Percentiles rank a stretch among this genome's conserved stretches.
Conservation (phyloP, 2,797 vertebrate species). For the Sternarchorhynchus goeldii region DNA sequence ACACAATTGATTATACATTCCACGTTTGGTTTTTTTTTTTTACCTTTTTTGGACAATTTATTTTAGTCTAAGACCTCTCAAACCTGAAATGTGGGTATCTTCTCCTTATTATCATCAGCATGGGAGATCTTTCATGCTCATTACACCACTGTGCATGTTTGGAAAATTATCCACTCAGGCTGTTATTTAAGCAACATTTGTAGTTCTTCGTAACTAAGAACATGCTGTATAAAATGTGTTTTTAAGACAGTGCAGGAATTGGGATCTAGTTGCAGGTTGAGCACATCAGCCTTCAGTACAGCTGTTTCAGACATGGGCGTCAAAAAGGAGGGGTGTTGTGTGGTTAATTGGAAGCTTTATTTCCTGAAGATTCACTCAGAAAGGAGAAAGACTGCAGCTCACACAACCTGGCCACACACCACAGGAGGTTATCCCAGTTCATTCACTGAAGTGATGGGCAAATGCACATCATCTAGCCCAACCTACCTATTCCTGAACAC, state of each 20-base stretch:
- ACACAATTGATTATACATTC: constrained; percentile 14
- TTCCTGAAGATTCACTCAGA: constrained; percentile 23
- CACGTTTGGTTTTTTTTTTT: not conserved
- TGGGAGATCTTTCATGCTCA: too few species aligned
- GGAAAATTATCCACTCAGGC: too few species aligned
- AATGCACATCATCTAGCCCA: not conserved
- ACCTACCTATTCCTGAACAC: not conserved
- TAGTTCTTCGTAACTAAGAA: not conserved
- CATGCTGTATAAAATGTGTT: not conserved
- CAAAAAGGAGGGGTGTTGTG: too few species aligned
- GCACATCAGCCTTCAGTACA: constrained; percentile 18
- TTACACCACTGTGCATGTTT: too few species aligned
- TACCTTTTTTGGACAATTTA: not conserved
- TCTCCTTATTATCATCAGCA: too few species aligned
- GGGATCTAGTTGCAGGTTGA: not conserved
- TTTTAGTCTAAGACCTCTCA: not conserved
- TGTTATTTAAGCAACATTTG: not conserved
- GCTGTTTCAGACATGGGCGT: not conserved
- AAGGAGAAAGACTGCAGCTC: constrained; percentile 17
- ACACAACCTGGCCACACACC: constrained; percentile 24
- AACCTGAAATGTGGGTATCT: too few species aligned
- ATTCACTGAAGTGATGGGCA: constrained; percentile 3
- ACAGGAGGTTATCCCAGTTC: not conserved
- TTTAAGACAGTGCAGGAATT: not conserved
- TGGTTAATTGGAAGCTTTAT: constrained; percentile 16